Evolutionary conservation across 2,797 vertebrate genomes (phyloP).

Genomic region (Platalea minor): DNA sequence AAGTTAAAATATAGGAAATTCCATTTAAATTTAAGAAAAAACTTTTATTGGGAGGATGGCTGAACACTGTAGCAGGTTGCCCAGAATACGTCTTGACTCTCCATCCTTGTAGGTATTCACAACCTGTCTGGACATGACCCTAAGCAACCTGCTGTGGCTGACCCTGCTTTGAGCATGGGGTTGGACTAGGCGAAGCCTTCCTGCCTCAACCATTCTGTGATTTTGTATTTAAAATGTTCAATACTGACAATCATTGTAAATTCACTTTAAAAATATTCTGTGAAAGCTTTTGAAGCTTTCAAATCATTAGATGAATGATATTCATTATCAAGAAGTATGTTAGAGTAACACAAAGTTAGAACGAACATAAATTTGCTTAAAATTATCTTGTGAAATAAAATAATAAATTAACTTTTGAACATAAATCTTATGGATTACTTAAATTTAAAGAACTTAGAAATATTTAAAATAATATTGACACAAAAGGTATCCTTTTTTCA

Average conservation of each 20-base stretch:
- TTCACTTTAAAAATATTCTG: neutral
- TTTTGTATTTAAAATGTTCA: neutral
- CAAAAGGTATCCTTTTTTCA: neutral
- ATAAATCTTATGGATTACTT: neutral
- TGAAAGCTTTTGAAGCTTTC: neutral
- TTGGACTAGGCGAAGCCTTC: neutral
- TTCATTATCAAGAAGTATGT: neutral
- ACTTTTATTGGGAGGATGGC: neutral
- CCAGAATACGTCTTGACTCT: neutral
- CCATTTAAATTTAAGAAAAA: neutral
- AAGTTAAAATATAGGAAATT: neutral
- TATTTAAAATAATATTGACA: neutral
- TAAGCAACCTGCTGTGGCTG: neutral
- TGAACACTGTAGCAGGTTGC: neutral
- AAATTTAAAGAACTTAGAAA: neutral
- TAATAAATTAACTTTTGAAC: neutral
- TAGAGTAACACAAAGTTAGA: neutral
- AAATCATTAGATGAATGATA: neutral
- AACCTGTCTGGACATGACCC: neutral
- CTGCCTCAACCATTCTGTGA: neutral
- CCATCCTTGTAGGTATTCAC: neutral
- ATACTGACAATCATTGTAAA: neutral
- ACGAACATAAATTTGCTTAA: neutral
- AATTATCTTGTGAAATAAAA: neutral
- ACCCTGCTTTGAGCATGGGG: neutral